Conservation (phyloP, 2,888 invertebrate species). For the Zygothrica quintamaculata region DNA sequence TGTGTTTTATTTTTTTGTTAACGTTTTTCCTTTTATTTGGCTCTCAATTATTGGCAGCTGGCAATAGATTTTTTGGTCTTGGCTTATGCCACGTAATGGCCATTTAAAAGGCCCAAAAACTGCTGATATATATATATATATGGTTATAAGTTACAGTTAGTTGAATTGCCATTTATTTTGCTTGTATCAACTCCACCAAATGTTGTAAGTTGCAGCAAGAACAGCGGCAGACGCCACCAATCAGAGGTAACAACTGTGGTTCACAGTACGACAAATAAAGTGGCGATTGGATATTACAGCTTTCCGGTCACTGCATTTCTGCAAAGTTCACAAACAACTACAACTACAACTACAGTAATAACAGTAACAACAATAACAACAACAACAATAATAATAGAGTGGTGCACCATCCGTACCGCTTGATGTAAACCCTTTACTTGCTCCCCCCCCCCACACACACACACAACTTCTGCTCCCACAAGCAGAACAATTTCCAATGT, state of each 20-base stretch:
- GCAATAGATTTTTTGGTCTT: constrained; percentile 56
- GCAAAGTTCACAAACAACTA: constrained; percentile 73
- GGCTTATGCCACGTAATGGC: constrained; percentile 66
- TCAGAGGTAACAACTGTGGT: constrained; percentile 30
- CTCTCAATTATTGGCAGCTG: constrained; percentile 57
- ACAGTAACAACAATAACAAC: constrained; percentile 9
- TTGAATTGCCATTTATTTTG: background rate
- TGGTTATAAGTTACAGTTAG: too few relatives aligned
- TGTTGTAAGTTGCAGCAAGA: background rate
- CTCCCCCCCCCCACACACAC: background rate
- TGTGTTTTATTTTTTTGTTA: constrained; percentile 1
- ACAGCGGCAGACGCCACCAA: constrained; percentile 26
- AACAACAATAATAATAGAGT: background rate
- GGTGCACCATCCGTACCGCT: background rate
- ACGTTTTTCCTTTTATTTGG: too few relatives aligned
- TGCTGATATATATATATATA: too few relatives aligned
- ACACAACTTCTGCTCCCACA: constrained; percentile 68
- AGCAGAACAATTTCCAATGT: constrained; percentile 77
- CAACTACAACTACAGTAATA: constrained; percentile 44
- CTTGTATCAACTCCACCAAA: background rate
- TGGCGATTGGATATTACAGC: constrained; percentile 79
- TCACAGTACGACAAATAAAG: constrained; percentile 65
- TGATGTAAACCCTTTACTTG: too few relatives aligned
- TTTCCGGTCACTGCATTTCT: constrained; percentile 79
- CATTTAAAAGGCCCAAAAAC: constrained; percentile 53